Base-by-base conservation (phyloP, 2,797 vertebrate genomes). In the Scyliorhinus canicula region DNA sequence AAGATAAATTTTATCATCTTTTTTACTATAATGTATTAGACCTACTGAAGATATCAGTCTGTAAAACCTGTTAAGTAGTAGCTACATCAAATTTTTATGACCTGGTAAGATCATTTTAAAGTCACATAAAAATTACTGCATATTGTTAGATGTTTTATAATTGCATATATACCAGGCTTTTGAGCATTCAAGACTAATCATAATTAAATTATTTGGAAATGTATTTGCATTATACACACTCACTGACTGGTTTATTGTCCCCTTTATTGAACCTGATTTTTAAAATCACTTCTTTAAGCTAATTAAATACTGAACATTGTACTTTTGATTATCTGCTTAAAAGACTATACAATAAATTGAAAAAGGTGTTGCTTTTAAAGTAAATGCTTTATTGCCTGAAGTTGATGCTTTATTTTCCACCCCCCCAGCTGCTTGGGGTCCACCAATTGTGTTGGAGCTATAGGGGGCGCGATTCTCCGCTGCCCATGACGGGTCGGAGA, bases 121-220 rank as follows among this genome's bases (percentile, higher is more conserved):
- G 93, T 94, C 47, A 55, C 50, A 74, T 94, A 94, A 94, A 74
- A 94, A 71, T 94, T 55, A 35, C 47, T 74, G 93, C 44, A 69
- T 74, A 67, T 74, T 69, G 19, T 11, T 47, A 52, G 14, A 35
- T 60, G 16, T 31, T 67, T 52, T 71, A 21, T 69, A 71, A 71
- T 93, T 71, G 14, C 26, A 67, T 47, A 28, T 16, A 28, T 44
- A 63, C 26, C n/a, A 93, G 40, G 44, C 26, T 67, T 93, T 93
- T 63, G 26, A 44, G 21, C 60, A 69, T 28, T 93, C 1, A 71
- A 19, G 26, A 35, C 35, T 50, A 52, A 4, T n/a, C 60, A 40
- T 35, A 60, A 88, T 67, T 71, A 69, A n/a, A 88, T 67, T 71
- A 69, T 65, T 69, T 69, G 44, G 65, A 28, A 69, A 93, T 69